Base-by-base conservation (phyloP, 30 jellyfish, hydroid and myxozoan genomes). In the Catostylus mosaicus region DNA sequence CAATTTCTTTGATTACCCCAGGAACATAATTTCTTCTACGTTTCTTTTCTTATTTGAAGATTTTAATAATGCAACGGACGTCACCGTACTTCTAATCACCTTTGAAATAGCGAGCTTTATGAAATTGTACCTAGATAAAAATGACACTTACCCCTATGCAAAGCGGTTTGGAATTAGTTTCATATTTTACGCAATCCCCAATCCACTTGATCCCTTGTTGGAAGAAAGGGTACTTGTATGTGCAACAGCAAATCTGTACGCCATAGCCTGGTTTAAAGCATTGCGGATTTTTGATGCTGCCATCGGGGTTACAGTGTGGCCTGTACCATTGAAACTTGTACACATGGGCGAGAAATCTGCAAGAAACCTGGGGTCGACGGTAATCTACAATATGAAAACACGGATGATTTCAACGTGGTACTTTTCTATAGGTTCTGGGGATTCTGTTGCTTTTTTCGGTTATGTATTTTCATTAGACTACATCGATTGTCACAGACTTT, bases 291-390 rank as follows among this genome's bases (percentile, higher is more conserved):
- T 68, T 54, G 50, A 82, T 36, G 67, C 80, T 57, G 0, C 84
- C 92, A 70, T 82, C 85, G 10, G 29, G 30, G 52, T 35, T 43
- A 74, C 92, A 82, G 33, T 82, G 62, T 27, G 92, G 92, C 56
- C 32, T 26, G 57, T 40, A 68, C 92, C 85, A 67, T 14, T 14
- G 45, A 19, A 40, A 38, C 34, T 60, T 65, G 82, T 69, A 82
- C 36, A 74, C 92, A n/a, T 70, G 85, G 26, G 86, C 59, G 32
- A 82, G 80, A 27, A 16, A 76, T 36, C 69, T 76, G 88, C 88
- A 76, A 19, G 79, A 19, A 4, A 38, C 35, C 61, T 76, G 88
- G 20, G 78, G 74, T 57, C 26, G 60, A 50, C 85, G 74, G 26
- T 7, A 0, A 38, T 38, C 85, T 74, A 45, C 26, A 32, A 72